Percentiles rank a stretch among this genome's conserved stretches.
Conservation (phyloP, 2,797 vertebrate genomes). For the Epinephelus coioides region DNA sequence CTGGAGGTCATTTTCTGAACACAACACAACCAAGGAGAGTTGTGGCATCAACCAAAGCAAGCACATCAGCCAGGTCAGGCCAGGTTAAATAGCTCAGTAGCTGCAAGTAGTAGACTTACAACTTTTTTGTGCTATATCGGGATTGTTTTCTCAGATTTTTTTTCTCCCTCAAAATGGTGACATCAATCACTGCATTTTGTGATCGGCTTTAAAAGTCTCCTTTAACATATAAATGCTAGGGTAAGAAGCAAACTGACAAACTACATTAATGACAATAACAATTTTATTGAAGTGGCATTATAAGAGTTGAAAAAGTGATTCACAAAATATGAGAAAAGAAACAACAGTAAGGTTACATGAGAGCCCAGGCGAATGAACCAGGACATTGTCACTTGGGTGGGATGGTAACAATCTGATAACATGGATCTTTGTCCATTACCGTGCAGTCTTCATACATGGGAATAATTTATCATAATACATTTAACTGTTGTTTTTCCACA, state of each 20-base stretch:
- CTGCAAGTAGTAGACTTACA: no score
- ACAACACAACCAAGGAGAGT: no score
- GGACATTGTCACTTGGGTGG: background rate
- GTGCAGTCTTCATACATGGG: background rate
- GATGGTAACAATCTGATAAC: background rate
- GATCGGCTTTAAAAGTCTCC: background rate
- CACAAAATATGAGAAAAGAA: background rate
- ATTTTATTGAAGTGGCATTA: slow-evolving; percentile 37
- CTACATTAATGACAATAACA: background rate
- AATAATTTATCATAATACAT: background rate
- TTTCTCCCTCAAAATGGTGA: no score
- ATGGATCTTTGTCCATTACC: background rate
- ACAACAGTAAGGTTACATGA: background rate
- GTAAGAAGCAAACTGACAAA: background rate
- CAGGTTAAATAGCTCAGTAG: no score
- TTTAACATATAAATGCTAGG: background rate
- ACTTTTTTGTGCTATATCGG: no score
- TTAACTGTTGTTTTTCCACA: slow-evolving; percentile 10
- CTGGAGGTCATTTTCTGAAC: no score
- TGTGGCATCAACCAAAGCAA: no score
- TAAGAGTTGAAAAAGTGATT: slow-evolving; percentile 4
- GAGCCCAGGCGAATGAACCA: background rate
- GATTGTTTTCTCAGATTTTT: no score
- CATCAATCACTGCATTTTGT: no score
- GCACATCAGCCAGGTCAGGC: no score